Evolutionary conservation across 2,797 vertebrate species (phyloP).

Genomic region (Mormyrus hasselquistii): DNA sequence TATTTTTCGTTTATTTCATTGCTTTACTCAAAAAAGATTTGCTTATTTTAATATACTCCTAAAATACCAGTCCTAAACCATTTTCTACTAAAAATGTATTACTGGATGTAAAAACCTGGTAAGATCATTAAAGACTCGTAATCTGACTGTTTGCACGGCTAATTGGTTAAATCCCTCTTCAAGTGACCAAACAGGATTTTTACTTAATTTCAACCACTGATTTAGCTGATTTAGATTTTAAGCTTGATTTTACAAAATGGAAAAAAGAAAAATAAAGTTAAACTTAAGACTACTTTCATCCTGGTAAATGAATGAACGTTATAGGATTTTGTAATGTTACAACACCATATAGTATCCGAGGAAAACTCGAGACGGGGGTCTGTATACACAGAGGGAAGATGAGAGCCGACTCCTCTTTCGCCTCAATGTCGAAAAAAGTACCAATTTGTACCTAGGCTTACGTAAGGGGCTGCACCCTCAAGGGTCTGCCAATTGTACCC

Average conservation of each 20-base stretch:
- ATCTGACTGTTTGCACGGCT: conserved; percentile 7
- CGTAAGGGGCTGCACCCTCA: background rate
- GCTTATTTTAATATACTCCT: background rate
- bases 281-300: background rate
- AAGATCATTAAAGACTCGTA: background rate
- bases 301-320: background rate
- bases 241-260: background rate
- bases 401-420: background rate
- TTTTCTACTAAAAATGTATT: background rate
- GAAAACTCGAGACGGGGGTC: background rate
- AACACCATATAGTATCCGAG: background rate
- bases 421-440: background rate
- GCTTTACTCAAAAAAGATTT: background rate
- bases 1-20: background rate
- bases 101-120: background rate
- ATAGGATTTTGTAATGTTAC: background rate
- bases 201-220: background rate
- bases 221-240: background rate
- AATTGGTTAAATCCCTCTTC: conserved; percentile 12
- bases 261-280: background rate
- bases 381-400: background rate
- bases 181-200: background rate
- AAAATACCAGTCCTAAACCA: background rate
- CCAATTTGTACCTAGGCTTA: background rate
- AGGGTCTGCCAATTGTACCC: background rate